A percentile compares a stretch with the other conserved stretches of the same genome.
phyloP scores from a whole-genome alignment of 64 coral and sea anemone species.

The Montipora sp. region DNA sequence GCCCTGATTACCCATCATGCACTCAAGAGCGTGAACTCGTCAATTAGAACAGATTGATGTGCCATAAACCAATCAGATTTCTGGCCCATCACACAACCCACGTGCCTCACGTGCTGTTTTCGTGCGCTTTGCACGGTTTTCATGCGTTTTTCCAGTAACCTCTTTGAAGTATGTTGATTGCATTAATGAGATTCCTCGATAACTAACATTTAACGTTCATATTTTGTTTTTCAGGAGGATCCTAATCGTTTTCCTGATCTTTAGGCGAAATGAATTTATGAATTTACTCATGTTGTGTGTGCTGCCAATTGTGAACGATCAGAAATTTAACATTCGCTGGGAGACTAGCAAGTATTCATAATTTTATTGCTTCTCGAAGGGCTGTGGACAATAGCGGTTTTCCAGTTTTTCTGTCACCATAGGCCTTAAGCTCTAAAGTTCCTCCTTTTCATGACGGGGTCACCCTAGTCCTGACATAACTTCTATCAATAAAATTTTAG shows the following conservation, averaged over 20 bases:
- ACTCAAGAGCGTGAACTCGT: background rate
- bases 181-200: background rate
- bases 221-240: slow-evolving; percentile 78
- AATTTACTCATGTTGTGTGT: background rate
- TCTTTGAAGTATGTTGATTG: background rate
- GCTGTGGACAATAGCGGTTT: background rate
- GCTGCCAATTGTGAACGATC: background rate
- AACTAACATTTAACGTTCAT: background rate
- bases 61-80: background rate
- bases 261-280: slow-evolving; percentile 23
- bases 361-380: background rate
- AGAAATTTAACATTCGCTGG: background rate
- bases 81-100: background rate
- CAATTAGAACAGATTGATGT: background rate
- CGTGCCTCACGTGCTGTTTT: background rate
- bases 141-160: background rate
- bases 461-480: too few species aligned
- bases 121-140: background rate
- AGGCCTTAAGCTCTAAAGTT: background rate
- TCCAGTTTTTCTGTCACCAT: background rate
- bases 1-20: too few species aligned
- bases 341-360: background rate
- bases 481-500: too few species aligned
- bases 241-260: slow-evolving; percentile 94
- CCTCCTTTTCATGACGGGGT: too few species aligned